Evolutionary conservation across 2,797 vertebrate species (phyloP).

Genomic region (Sitta carolinensis): DNA sequence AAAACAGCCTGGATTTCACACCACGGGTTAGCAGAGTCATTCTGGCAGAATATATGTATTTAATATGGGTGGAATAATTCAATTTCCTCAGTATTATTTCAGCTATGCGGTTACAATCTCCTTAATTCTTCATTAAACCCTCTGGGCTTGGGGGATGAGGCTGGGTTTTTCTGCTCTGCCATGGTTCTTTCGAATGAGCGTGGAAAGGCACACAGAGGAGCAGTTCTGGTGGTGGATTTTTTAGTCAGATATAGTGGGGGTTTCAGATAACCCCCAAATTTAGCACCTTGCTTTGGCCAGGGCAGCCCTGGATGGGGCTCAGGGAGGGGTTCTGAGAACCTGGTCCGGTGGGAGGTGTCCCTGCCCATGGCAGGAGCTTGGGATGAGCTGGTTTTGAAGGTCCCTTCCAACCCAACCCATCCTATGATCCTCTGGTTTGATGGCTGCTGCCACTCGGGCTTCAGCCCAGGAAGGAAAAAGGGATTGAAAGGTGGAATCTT

Average conservation of each 20-base stretch:
- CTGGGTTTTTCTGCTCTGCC: constrained; percentile 48
- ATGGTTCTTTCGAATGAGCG: constrained; percentile 40
- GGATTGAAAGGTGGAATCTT: background rate
- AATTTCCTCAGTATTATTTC: constrained; percentile 75
- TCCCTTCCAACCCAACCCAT: background rate
- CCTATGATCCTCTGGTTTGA: rapidly evolving
- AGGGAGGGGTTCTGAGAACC: background rate
- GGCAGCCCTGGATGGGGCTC: background rate
- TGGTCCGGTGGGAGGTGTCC: background rate
- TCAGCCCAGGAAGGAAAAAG: background rate
- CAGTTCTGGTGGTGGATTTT: constrained; percentile 39
- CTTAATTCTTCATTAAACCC: constrained; percentile 76
- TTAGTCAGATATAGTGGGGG: constrained; percentile 21
- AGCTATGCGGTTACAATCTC: constrained; percentile 50
- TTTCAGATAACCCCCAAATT: constrained; percentile 44
- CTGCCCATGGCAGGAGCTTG: background rate
- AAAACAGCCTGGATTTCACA: constrained; percentile 70
- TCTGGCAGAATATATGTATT: constrained; percentile 72
- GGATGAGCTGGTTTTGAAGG: background rate
- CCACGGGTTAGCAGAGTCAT: constrained; percentile 46
- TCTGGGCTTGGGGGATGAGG: constrained; percentile 60
- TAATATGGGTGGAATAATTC: constrained; percentile 74
- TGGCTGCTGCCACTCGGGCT: background rate
- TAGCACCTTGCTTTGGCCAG: background rate
- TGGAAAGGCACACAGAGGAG: constrained; percentile 64